Conservation (phyloP, 2,113 vertebrate species). For the Ceyx cyanopectus region DNA sequence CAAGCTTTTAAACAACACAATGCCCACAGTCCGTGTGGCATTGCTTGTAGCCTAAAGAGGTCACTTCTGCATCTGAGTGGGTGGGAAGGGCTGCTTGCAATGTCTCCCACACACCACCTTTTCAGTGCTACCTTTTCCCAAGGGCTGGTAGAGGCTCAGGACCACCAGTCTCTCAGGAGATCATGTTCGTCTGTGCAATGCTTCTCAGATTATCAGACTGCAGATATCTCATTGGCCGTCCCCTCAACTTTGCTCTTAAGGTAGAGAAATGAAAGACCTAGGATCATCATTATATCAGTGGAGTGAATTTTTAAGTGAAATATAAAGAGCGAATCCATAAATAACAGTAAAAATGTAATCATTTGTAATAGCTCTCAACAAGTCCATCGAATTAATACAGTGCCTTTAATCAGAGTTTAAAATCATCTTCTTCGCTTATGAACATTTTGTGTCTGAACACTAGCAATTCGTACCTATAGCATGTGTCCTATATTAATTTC, state of each 20-base stretch:
- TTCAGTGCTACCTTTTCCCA: background rate
- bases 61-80: background rate
- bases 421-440: background rate
- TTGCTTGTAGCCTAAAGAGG: background rate
- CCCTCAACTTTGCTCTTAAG: background rate
- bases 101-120: background rate
- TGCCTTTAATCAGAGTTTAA: background rate
- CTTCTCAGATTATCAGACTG: background rate
- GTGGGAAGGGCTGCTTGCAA: fast-evolving
- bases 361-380: background rate
- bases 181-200: fast-evolving
- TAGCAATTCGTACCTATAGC: background rate
- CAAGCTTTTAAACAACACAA: background rate
- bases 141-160: background rate
- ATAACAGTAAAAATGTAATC: background rate
- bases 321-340: background rate
- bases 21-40: background rate
- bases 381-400: background rate
- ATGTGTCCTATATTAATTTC: background rate
- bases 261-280: background rate
- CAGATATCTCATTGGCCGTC: background rate
- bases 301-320: background rate
- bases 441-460: background rate
- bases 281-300: background rate
- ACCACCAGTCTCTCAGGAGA: background rate